Evolutionary conservation across 2,888 invertebrate genomes (phyloP).

Genomic region (Drosophila conformis): DNA sequence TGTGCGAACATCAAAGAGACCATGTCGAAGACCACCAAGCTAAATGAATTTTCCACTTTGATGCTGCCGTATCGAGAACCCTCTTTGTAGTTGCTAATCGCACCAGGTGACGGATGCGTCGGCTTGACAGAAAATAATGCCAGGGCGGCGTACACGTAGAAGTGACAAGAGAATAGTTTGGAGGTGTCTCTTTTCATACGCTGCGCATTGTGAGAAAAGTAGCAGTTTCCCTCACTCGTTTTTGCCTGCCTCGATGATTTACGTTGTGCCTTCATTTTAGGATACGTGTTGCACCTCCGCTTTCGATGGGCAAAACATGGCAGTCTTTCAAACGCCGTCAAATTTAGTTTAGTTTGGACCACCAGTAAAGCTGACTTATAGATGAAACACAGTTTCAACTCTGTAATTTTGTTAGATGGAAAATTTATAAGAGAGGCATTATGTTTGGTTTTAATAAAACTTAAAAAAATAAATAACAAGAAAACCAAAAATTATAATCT

Average conservation of each 20-base stretch:
- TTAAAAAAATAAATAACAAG: neutral
- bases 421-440: neutral
- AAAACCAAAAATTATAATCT: too few relatives aligned
- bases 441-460: neutral
- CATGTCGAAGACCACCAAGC: conserved; percentile 83
- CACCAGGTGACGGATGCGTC: conserved; percentile 82
- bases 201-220: conserved; percentile 74
- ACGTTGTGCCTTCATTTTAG: conserved; percentile 31
- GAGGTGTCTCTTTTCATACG: conserved; percentile 82
- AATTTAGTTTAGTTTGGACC: conserved; percentile 52
- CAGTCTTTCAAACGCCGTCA: conserved; percentile 48
- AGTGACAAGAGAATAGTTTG: conserved; percentile 74
- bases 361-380: conserved; percentile 42
- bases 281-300: conserved; percentile 44
- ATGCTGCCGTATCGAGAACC: conserved; percentile 83
- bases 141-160: conserved; percentile 37
- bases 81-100: conserved; percentile 72
- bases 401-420: neutral
- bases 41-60: conserved; percentile 84
- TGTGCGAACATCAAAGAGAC: conserved; percentile 62
- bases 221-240: conserved; percentile 54
- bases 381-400: neutral
- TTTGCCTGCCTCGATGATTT: conserved; percentile 38
- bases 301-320: conserved; percentile 47
- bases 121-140: conserved; percentile 65